A percentile compares a stretch with the other conserved stretches of the same genome.
Evolutionary conservation across 1,140 invertebrate genomes (phyloP).

Genomic region (Diuraphis noxia): DNA sequence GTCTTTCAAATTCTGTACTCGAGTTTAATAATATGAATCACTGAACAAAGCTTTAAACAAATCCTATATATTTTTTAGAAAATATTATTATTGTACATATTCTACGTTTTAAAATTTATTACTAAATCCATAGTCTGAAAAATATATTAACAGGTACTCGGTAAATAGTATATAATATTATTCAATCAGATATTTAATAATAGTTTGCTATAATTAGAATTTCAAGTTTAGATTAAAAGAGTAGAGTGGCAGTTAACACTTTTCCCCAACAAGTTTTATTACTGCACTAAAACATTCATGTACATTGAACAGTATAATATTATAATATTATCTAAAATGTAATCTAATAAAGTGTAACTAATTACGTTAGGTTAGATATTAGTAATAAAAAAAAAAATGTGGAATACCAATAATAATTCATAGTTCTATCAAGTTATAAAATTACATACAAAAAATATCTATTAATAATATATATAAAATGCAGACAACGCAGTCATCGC

Average conservation of each 20-base stretch:
- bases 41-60: background rate
- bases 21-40: background rate
- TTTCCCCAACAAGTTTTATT: background rate
- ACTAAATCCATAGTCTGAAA: background rate
- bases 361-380: background rate
- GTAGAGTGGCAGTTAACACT: background rate
- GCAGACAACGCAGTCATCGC: background rate
- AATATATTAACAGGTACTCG: background rate
- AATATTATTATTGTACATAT: background rate
- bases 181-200: slow-evolving; percentile 11
- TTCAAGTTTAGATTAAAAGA: background rate
- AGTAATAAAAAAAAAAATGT: background rate
- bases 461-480: background rate
- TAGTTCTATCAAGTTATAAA: background rate
- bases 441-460: background rate
- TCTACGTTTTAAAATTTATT: background rate
- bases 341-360: background rate
- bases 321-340: background rate
- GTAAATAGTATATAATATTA: background rate
- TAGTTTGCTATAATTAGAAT: background rate
- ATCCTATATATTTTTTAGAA: background rate
- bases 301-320: background rate
- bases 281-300: background rate
- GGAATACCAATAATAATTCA: background rate
- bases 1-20: background rate